Evolutionary conservation across 1,140 invertebrate genomes (phyloP).

Genomic region (Drosophila chauvacae): DNA sequence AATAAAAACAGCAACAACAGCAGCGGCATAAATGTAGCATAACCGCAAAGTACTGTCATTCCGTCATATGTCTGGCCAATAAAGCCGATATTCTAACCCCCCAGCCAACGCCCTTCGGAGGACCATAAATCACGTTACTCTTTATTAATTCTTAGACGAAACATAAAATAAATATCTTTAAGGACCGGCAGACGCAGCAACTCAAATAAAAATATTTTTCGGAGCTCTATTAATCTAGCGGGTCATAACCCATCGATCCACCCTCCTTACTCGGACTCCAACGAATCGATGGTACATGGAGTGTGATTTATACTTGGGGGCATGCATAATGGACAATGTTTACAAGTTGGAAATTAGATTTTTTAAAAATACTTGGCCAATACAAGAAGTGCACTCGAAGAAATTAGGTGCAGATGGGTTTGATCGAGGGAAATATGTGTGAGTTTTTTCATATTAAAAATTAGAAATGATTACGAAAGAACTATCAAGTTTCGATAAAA

Average conservation of each 20-base stretch:
- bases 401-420: not conserved
- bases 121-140: constrained; percentile 33
- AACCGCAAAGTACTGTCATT: constrained; percentile 44
- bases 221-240: constrained; percentile 30
- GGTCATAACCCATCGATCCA: constrained; percentile 25
- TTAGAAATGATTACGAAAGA: not conserved
- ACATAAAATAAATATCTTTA: constrained; percentile 30
- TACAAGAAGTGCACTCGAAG: not conserved
- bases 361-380: constrained; percentile 27
- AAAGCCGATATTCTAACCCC: constrained; percentile 24
- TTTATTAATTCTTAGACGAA: constrained; percentile 34
- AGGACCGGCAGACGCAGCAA: constrained; percentile 25
- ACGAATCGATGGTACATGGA: not conserved
- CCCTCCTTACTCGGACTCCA: constrained; percentile 4
- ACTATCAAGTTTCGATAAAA: too few relatives aligned
- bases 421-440: not conserved
- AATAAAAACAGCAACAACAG: constrained; percentile 27
- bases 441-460: too few relatives aligned
- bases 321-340: constrained; percentile 6
- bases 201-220: constrained; percentile 22
- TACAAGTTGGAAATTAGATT: constrained; percentile 35
- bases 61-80: constrained; percentile 41
- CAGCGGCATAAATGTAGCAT: constrained; percentile 37
- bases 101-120: not conserved
- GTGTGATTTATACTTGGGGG: constrained; percentile 2